Base-by-base conservation (phyloP, 2,113 vertebrate genomes). In the Zosterops borbonicus region DNA sequence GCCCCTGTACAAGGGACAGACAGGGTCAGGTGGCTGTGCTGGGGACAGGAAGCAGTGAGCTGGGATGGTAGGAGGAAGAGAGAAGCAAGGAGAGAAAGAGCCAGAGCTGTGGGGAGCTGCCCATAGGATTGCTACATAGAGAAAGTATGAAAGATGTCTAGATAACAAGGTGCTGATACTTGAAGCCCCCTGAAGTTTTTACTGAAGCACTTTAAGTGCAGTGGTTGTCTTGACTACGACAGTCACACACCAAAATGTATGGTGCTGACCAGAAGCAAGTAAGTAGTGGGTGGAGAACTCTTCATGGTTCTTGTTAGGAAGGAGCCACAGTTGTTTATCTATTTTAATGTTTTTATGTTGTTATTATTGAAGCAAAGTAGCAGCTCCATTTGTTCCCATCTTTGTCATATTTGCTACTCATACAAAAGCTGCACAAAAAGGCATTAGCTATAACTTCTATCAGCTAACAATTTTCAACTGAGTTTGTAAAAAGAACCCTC, bases 401-500 rank as follows among this genome's bases (percentile, higher is more conserved):
- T 41, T 67, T 73, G 13, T 46, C 5, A 8, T 47, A 46, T 77
- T 80, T 83, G 35, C 35, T 64, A 50, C 12, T 75, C 31, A 42
- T 11, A 22, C 1, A 23, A 8, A 85, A 52, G 33, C 16, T 46
- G 37, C 46, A 47, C 12, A 50, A 85, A 92, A 60, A 84, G 1
- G 0, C 31, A 46, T 25, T 41, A 71, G 16, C 27, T 65, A 24
- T 29, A 65, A 83, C 9, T n/a, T 56, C 37, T 46, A 21, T 27
- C 20, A 35, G 28, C 27, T 70, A 68, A 81, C 14, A 15, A 37
- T 79, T 84, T 91, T 79, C 15, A 79, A 55, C 3, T 25, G 58
- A 71, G 39, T 78, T 89, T 65, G 33, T 60, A 16, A 49, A 74
- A 39, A 19, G 14, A 0, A 0, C 0, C 5, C 33, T 65, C 22